Percentiles rank a stretch among this genome's conserved stretches.
Evolutionary conservation across 2,888 invertebrate genomes (phyloP).

Genomic region (Eilema depressum): DNA sequence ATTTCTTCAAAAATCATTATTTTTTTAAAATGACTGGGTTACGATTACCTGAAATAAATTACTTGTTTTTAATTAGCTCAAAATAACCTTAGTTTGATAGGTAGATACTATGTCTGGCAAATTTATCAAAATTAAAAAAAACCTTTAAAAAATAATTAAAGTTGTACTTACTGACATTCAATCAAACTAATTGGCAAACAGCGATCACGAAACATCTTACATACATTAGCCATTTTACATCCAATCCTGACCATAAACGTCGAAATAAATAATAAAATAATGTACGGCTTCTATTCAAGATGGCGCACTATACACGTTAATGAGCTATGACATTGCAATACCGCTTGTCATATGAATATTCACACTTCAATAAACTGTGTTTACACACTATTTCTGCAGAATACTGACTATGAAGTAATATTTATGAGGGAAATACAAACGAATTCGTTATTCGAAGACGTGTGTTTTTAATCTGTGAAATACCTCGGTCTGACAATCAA

Average conservation of each 20-base stretch:
- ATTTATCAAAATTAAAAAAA: background rate
- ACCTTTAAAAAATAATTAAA: background rate
- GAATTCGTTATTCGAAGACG: background rate
- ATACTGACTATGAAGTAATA: conserved; percentile 6
- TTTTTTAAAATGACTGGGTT: too few species aligned
- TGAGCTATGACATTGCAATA: conserved; percentile 14
- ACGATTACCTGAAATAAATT: too few species aligned
- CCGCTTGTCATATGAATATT: conserved; percentile 25
- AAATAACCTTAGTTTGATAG: too few species aligned
- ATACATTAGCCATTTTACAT: background rate
- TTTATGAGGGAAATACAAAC: conserved; percentile 9
- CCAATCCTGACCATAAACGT: conserved; percentile 10
- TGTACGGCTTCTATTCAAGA: conserved; percentile 10
- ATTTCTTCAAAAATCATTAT: too few species aligned
- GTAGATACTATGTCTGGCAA: too few species aligned
- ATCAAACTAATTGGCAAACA: conserved; percentile 2
- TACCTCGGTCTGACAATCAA: too few species aligned
- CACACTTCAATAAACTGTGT: conserved; percentile 23
- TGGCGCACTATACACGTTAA: conserved; percentile 15
- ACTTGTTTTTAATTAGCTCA: too few species aligned
- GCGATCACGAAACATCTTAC: conserved; percentile 5
- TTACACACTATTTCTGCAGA: conserved; percentile 23
- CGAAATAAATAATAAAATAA: conserved; percentile 9
- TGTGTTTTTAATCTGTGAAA: background rate
- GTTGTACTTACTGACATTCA: background rate